Evolutionary conservation across 2,888 invertebrate genomes (phyloP).

Genomic region (Trissolcus japonicus): DNA sequence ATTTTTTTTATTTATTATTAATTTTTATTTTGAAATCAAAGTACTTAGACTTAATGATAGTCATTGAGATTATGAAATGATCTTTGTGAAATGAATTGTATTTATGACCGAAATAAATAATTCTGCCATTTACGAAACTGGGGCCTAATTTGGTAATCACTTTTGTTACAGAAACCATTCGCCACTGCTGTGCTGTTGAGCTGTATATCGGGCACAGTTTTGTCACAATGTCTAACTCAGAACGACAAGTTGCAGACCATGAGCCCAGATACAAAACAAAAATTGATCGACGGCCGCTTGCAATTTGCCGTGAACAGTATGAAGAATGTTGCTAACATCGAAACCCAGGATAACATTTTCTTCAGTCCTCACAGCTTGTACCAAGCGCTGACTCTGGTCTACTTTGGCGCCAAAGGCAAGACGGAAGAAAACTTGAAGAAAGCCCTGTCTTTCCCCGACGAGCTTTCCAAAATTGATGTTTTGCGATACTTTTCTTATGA

Average conservation of each 20-base stretch:
- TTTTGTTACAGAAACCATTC: slow-evolving; percentile 29
- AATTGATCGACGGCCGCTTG: slow-evolving; percentile 80
- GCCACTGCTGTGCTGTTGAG: slow-evolving; percentile 8
- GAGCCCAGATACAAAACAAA: slow-evolving; percentile 67
- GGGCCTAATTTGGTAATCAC: not conserved
- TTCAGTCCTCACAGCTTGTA: slow-evolving; percentile 93
- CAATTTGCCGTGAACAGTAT: slow-evolving; percentile 85
- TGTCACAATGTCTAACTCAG: slow-evolving; percentile 77
- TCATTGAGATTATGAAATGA: too few species aligned
- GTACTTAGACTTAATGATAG: too few species aligned
- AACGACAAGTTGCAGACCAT: slow-evolving; percentile 73
- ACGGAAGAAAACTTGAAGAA: slow-evolving; percentile 83
- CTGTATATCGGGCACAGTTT: slow-evolving; percentile 6
- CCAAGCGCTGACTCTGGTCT: slow-evolving; percentile 86
- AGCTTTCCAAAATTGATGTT: slow-evolving; percentile 83
- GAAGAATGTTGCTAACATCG: slow-evolving; percentile 81
- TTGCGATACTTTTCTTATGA: slow-evolving; percentile 86
- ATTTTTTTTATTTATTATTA: too few species aligned
- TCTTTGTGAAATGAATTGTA: not conserved
- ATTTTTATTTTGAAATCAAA: too few species aligned
- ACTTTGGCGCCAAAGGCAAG: slow-evolving; percentile 84
- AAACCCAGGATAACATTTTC: slow-evolving; percentile 86
- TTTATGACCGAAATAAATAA: not conserved
- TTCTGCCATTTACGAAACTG: not conserved
- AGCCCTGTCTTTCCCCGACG: slow-evolving; percentile 80